A percentile compares a stretch with the other conserved stretches of the same genome.
Evolutionary conservation across 2,888 invertebrate species (phyloP).

Genomic region (Clivina fossor): DNA sequence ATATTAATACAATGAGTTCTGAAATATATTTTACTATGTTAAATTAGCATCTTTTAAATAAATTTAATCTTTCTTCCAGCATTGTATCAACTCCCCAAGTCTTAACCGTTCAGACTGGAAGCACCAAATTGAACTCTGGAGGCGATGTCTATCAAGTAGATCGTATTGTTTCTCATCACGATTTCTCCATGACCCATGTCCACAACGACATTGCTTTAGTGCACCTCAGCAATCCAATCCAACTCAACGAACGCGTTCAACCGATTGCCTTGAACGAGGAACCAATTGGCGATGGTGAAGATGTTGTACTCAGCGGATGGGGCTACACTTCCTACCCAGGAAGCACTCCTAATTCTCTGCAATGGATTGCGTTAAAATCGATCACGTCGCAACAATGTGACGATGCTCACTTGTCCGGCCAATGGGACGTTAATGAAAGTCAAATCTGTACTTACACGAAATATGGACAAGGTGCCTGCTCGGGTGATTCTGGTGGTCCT

Average conservation of each 20-base stretch:
- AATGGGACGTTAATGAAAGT: constrained; percentile 54
- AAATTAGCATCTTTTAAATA: too few relatives aligned
- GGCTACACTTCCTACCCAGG: constrained; percentile 59
- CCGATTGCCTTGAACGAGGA: constrained; percentile 43
- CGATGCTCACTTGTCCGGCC: constrained; percentile 47
- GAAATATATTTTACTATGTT: too few relatives aligned
- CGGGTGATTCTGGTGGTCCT: constrained; percentile 50
- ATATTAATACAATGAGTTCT: too few relatives aligned
- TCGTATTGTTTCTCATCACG: constrained; percentile 47
- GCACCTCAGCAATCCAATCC: constrained; percentile 23
- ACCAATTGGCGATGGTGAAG: constrained; percentile 49
- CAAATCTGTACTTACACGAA: constrained; percentile 63
- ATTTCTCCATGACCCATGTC: constrained; percentile 31
- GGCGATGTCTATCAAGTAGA: constrained; percentile 54
- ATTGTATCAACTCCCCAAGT: constrained; percentile 30
- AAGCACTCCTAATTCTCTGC: constrained; percentile 56
- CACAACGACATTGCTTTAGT: constrained; percentile 41
- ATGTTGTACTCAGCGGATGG: constrained; percentile 55
- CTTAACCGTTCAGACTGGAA: constrained; percentile 57
- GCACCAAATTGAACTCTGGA: constrained; percentile 55
- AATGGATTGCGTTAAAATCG: constrained; percentile 57
- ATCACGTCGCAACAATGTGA: constrained; percentile 57
- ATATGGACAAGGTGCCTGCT: constrained; percentile 63
- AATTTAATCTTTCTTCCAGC: too few relatives aligned
- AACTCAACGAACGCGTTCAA: constrained; percentile 36